Evolutionary conservation across 2,113 vertebrate genomes (phyloP), one percentile per base, ranked within the genome.

Genomic region (Sceloporus tristichus): DNA sequence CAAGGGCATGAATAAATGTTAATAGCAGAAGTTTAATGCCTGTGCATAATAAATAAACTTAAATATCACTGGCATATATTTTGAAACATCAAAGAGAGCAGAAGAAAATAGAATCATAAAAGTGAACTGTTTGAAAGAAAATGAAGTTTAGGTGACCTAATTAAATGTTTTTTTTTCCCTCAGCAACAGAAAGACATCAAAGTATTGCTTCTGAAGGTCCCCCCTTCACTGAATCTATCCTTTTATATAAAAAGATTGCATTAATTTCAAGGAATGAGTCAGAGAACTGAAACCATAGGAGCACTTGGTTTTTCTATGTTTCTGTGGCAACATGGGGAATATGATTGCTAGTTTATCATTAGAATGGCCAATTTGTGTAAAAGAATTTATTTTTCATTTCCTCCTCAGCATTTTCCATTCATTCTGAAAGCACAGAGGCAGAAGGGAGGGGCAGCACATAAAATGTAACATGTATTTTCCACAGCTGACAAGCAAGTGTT

Each of bases 41-140:
- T 93, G 91, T 95, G 93, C 94, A 97, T 94, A 96, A 96, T 95
- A 97, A 96, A 94, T 96, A 96, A 96, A 96, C 91, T 90, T 94
- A 96, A 96, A 94, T 93, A 95, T 94, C 92, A 95, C 86, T 93
- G 90, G 92, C 91, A 86, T 94, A 79, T 90, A 93, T 91, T 95
- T 95, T 96, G 92, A 95, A 94, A 96, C 86, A 95, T 94, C 93
- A 96, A 96, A 96, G 93, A 78, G 82, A 95, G 73, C 82, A 87
- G 85, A 95, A 92, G 89, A 91, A 94, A 94, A 94, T 91, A 19
- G 80, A 91, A 95, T 91, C 86, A 86, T 89, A 84, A 89, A 93
- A 95, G 74, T 90, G 91, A 95, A 91, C 82, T 92, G 80, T 94
- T 84, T 95, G 90, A 92, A 96, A 93, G 90, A 95, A 96, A 96